Evolutionary conservation across 2,797 vertebrate species (phyloP).

Genomic region (Myotis daubentonii): DNA sequence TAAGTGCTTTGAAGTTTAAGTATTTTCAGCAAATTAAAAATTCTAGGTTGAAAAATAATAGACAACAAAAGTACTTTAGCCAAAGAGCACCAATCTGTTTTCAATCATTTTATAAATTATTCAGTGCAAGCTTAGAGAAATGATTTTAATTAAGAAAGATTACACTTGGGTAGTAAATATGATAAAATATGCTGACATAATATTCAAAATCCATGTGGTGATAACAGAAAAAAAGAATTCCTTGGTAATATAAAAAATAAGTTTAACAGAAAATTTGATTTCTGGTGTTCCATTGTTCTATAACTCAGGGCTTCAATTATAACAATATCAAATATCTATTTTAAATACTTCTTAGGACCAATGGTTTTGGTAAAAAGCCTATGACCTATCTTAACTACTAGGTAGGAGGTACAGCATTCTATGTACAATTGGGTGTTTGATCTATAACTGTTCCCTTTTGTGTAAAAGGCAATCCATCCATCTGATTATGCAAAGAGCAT

Average conservation of each 20-base stretch:
- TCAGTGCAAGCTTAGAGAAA: slow-evolving; percentile 56
- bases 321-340: background rate
- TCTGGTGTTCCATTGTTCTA: background rate
- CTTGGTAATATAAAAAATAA: slow-evolving; percentile 16
- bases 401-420: background rate
- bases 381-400: slow-evolving; percentile 24
- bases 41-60: slow-evolving; percentile 39
- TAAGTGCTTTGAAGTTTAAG: slow-evolving; percentile 57
- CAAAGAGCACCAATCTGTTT: slow-evolving; percentile 58
- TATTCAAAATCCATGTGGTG: slow-evolving; percentile 54
- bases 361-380: slow-evolving; percentile 30
- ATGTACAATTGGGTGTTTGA: background rate
- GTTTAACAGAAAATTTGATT: slow-evolving; percentile 28
- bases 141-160: slow-evolving; percentile 69
- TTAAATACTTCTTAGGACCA: background rate
- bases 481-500: background rate
- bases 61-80: slow-evolving; percentile 44
- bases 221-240: slow-evolving; percentile 55
- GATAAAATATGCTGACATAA: slow-evolving; percentile 58
- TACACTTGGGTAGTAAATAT: slow-evolving; percentile 56
- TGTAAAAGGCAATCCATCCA: background rate
- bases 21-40: slow-evolving; percentile 59
- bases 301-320: background rate
- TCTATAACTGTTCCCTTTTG: background rate
- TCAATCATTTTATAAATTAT: slow-evolving; percentile 67